These are phyloP conservation scores for Frankliniella intonsa DNA, from an alignment of 2,888 invertebrate genomes.

Conservation along the genomic window DNA sequence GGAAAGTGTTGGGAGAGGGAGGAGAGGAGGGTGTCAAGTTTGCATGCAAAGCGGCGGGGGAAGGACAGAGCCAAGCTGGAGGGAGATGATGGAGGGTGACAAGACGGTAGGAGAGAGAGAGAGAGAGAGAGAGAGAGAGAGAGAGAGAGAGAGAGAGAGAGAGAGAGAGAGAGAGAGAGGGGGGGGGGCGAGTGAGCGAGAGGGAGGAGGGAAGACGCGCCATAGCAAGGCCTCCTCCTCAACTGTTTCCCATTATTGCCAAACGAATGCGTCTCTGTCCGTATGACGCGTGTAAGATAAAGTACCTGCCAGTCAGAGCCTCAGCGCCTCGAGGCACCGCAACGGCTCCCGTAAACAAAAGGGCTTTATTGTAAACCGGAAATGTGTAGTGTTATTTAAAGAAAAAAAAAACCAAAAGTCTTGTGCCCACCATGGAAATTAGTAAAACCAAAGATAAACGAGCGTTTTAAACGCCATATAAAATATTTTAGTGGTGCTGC, in stretches of 20 bases:
- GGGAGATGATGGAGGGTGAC: background rate
- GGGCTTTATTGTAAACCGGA: no score
- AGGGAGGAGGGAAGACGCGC: background rate
- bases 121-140: background rate
- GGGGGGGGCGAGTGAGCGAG: background rate
- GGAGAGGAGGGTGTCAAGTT: background rate
- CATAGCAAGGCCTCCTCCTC: background rate
- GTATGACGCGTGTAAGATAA: conserved; percentile 5
- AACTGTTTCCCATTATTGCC: background rate
- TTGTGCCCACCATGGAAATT: no score
- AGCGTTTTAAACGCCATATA: no score
- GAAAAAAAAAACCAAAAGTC: no score
- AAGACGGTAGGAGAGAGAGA: background rate
- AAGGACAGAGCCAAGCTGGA: background rate
- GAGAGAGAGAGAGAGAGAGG: no score
- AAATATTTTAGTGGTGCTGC: no score
- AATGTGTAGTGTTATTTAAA: no score
- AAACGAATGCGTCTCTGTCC: conserved; percentile 10
- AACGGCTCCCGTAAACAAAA: background rate
- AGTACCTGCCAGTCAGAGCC: background rate
- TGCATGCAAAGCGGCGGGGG: background rate
- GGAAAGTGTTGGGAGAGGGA: background rate
- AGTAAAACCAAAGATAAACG: no score
- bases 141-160: no score
- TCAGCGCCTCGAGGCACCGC: background rate